Evolutionary conservation across 2,888 invertebrate genomes (phyloP), one percentile per base, ranked within the genome.

Genomic region (Nezara viridula): DNA sequence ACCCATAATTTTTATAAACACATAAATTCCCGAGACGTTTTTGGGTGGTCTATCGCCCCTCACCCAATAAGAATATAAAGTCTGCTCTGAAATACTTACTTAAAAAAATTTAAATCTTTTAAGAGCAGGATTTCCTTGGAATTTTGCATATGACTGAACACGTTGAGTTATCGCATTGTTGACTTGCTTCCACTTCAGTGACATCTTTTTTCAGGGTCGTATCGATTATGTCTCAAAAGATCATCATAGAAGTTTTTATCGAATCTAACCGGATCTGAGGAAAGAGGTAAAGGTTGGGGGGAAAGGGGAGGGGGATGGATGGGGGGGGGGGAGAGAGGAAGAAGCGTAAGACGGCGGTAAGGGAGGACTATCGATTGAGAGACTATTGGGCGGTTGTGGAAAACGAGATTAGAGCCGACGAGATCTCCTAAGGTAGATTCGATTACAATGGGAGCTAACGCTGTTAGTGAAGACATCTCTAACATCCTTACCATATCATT

Each of bases 351-450:
- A 40, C 44, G 81, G 40, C 44, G n/a, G 81, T 81, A 81, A 81
- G 81, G 44, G 81, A 44, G 44, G 40, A 40, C 40, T 44, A 81
- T 81, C 81, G 81, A 81, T 81, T 81, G 81, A 21, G 49, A 49
- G 90, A 89, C 89, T 90, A 90, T 90, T 89, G 90, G 88, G 89
- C 89, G 90, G 89, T 89, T 89, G 89, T 90, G 85, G 89, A 89
- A 86, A 90, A 90, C 88, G 90, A 89, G 90, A 89, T 90, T 90
- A 90, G 89, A 77, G 60, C 27, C 88, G 50, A 77, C 86, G 52
- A 87, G 88, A 40, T 52, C 89, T 50, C 44, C 86, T 86, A 86
- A 86, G 86, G 86, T 50, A 86, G 60, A 86, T 86, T 86, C 14
- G 52, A 86, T 86, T 86, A 86, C 21, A 19, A 86, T 37, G 50